phyloP scores from a whole-genome alignment of 2,888 invertebrate species.

The Limnephilus auricula region DNA sequence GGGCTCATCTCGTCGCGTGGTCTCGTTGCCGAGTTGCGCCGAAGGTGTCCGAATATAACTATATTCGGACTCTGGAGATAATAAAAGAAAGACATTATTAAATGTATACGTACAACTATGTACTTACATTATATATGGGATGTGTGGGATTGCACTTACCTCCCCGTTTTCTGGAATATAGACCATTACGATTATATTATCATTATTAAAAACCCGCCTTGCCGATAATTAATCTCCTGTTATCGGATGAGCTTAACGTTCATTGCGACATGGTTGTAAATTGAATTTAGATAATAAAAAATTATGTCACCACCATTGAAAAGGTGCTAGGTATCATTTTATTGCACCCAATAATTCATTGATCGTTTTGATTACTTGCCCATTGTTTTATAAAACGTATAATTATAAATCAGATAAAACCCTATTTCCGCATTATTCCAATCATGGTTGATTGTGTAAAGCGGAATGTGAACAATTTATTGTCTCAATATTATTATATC shows the following conservation, averaged over 20 bases:
- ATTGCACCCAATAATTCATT: neutral
- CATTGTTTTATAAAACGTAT: neutral
- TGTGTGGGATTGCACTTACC: no score
- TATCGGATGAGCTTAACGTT: neutral
- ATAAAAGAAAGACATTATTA: no score
- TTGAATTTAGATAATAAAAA: neutral
- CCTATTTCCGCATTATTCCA: neutral
- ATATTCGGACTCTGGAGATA: no score
- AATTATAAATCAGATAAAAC: neutral
- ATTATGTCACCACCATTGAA: neutral
- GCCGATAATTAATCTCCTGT: neutral
- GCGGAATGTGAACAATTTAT: neutral
- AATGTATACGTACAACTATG: no score
- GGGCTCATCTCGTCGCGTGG: no score
- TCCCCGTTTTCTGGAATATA: no score
- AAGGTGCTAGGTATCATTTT: neutral
- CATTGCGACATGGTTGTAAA: neutral
- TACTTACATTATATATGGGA: no score
- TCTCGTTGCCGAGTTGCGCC: no score
- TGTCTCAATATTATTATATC: no score
- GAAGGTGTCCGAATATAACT: no score
- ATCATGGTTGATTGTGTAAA: neutral
- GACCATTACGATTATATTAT: no score
- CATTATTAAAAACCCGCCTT: no score
- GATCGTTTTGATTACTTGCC: neutral